Base-by-base conservation (phyloP, 2,888 invertebrate genomes). In the Chaetogeoica ovagalla region DNA sequence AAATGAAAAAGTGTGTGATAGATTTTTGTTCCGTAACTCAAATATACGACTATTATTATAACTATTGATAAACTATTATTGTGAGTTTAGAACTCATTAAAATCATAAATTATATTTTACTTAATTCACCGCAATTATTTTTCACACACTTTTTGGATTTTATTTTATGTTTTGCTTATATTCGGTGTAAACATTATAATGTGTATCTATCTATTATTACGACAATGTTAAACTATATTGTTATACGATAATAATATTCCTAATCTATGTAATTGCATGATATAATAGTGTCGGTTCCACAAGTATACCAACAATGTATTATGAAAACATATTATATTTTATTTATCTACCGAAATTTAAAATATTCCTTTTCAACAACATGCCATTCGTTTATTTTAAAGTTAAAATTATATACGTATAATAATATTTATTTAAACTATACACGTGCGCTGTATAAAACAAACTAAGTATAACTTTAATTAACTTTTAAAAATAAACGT, bases 1-100 rank as follows among this genome's bases (percentile, higher is more conserved):
- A 75, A 59, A 75, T 43, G 39, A 66, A 75, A 66, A 75, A 59
- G 66, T 75, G 75, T 75, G 57, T 57, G 66, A 75, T 66, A 13
- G 3, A 23, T 43, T 30, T 13, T 43, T 63, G 1, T 52, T 52
- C 0, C 11, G 9, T 17, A 37, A 57, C 39, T 55, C 11, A 37
- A 55, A 37, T 30, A 55, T 68, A 48, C 0, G 48, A 68, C 3
- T 68, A 68, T 19, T n/a, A 57, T 15, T 57, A 30, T 43, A 43
- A 70, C 62, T 72, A 11, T 63, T 37, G 8, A 23, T 55, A 39
- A 39, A 74, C 21, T 11, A 74, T 39, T 17, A 13, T 73, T 15
- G 9, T 3, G 23, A 57, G 7, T 6, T 57, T 57, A 39, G 57
- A 39, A 66, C 0, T 57, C 57, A 65, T 13, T 6, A 39, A 9